phyloP scores from a whole-genome alignment of 2,888 invertebrate genomes.

The Cantharis lateralis region DNA sequence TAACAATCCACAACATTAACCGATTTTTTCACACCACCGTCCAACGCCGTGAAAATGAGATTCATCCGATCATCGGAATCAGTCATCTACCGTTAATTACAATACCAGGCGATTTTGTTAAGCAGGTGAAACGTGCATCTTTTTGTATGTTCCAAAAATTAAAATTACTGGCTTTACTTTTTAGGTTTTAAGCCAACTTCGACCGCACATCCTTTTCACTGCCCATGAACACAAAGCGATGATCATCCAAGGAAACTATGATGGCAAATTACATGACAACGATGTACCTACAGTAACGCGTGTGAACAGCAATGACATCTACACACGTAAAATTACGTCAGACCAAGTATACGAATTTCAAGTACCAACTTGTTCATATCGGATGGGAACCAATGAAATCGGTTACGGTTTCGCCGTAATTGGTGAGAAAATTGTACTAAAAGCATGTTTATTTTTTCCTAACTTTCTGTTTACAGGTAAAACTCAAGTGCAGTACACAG shows the following conservation, averaged over 20 bases:
- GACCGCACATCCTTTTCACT: slow-evolving; percentile 72
- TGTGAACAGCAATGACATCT: slow-evolving; percentile 49
- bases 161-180: too few species aligned
- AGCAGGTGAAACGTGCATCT: too few species aligned
- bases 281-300: slow-evolving; percentile 46
- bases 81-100: slow-evolving; percentile 75
- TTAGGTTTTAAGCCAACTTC: slow-evolving; percentile 66
- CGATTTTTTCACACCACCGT: slow-evolving; percentile 69
- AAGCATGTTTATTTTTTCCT: background rate
- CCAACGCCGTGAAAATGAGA: slow-evolving; percentile 54
- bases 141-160: too few species aligned
- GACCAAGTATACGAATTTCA: slow-evolving; percentile 72
- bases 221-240: slow-evolving; percentile 73
- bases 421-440: slow-evolving; percentile 58
- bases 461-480: slow-evolving; percentile 62
- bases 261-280: slow-evolving; percentile 46
- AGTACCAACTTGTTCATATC: slow-evolving; percentile 93
- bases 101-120: slow-evolving; percentile 59
- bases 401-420: slow-evolving; percentile 85
- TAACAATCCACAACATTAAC: slow-evolving; percentile 74
- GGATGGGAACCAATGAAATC: slow-evolving; percentile 89
- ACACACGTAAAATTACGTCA: slow-evolving; percentile 55
- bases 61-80: slow-evolving; percentile 63
- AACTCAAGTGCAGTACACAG: slow-evolving; percentile 67
- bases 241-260: slow-evolving; percentile 56